A percentile compares a stretch with the other conserved stretches of the same genome.
Evolutionary conservation across 2,113 vertebrate genomes (phyloP).

Genomic region (Lynx canadensis): DNA sequence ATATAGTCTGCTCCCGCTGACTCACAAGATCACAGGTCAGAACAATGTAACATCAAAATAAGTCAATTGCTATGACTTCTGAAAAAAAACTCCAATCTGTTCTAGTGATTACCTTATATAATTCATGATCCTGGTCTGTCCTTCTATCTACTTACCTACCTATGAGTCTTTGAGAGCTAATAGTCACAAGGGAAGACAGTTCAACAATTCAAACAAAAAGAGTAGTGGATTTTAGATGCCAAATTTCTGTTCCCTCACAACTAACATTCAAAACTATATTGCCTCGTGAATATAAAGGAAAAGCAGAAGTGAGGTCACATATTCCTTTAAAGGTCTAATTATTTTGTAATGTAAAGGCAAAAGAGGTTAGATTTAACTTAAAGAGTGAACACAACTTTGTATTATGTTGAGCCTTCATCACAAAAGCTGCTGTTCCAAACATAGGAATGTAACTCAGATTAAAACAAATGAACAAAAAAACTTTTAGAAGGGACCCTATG

Average conservation of each 20-base stretch:
- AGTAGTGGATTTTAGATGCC: not conserved
- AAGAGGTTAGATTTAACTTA: not conserved
- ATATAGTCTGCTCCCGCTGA: not conserved
- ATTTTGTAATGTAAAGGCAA: conserved; percentile 48
- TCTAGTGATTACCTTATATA: not conserved
- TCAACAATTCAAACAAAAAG: not conserved
- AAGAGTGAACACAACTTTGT: not conserved
- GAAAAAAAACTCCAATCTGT: not conserved
- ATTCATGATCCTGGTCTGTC: not conserved
- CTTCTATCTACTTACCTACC: not conserved
- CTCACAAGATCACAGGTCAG: conserved; percentile 40
- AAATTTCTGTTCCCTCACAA: not conserved
- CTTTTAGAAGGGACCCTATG: not conserved
- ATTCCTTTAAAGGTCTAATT: not conserved
- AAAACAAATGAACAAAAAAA: not conserved
- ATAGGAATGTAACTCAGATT: conserved; percentile 18
- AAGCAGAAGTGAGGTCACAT: not conserved
- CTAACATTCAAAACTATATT: not conserved
- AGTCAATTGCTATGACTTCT: not conserved
- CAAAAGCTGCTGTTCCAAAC: not conserved
- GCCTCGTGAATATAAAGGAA: not conserved
- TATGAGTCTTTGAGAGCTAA: not conserved
- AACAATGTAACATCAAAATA: conserved; percentile 7
- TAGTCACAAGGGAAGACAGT: not conserved
- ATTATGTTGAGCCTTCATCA: conserved; percentile 3